phyloP scores from a whole-genome alignment of 23 tunicate genomes.

The Diplosoma virens region DNA sequence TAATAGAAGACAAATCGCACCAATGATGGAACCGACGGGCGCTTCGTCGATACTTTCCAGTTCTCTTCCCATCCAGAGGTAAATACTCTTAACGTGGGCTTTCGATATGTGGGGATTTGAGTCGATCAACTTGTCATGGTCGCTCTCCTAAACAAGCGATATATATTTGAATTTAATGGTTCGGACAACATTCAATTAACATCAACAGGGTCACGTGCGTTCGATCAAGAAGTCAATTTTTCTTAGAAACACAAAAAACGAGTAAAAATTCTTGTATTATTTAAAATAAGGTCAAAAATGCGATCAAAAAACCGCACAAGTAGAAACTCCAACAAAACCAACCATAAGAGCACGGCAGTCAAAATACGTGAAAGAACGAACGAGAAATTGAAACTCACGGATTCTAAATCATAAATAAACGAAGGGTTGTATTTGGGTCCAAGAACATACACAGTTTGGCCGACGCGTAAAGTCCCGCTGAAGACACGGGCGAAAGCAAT shows the following conservation, averaged over 20 bases:
- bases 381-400: background rate
- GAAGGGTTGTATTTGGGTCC: constrained; percentile 90
- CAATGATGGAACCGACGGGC: constrained; percentile 83
- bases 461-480: constrained; percentile 81
- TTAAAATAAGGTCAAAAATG: too few relatives aligned
- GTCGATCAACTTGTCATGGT: background rate
- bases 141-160: too few relatives aligned
- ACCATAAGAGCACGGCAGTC: too few relatives aligned
- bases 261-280: too few relatives aligned
- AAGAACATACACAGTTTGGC: constrained; percentile 69
- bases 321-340: too few relatives aligned
- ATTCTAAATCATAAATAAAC: constrained; percentile 1
- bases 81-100: constrained; percentile 47
- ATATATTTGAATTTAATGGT: too few relatives aligned
- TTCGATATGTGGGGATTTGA: constrained; percentile 45
- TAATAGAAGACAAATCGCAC: constrained; percentile 25
- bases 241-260: too few relatives aligned
- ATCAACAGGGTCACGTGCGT: too few relatives aligned
- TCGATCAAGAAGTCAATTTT: too few relatives aligned
- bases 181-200: too few relatives aligned
- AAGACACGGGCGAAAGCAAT: constrained; percentile 93
- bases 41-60: constrained; percentile 64
- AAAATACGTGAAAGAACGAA: too few relatives aligned
- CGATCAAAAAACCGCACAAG: too few relatives aligned
- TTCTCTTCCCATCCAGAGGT: constrained; percentile 89